Conservation (phyloP, 2,797 vertebrate genomes). For the Chrosomus eos region DNA sequence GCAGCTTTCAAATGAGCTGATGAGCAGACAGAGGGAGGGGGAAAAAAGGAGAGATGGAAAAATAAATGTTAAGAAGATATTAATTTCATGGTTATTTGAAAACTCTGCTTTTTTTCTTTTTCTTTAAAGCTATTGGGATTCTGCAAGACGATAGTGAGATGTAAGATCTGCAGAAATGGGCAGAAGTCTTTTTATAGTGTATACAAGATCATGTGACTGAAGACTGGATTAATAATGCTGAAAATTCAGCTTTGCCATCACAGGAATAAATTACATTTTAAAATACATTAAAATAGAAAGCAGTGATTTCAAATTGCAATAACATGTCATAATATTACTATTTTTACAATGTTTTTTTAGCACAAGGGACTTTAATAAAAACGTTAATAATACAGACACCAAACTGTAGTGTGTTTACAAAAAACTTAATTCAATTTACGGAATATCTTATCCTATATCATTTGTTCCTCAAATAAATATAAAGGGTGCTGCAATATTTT, state of each 20-base stretch:
- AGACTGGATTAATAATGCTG: too few relatives aligned
- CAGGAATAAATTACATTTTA: not conserved
- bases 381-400: not conserved
- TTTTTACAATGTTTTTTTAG: not conserved
- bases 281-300: not conserved
- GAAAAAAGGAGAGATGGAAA: constrained; percentile 13
- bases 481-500: too few relatives aligned
- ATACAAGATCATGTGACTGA: not conserved
- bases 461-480: not conserved
- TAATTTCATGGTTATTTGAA: constrained; percentile 48
- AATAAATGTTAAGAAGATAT: constrained; percentile 46
- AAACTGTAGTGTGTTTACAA: not conserved
- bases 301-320: not conserved
- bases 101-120: not conserved
- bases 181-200: constrained; percentile 5
- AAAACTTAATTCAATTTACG: not conserved
- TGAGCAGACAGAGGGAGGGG: constrained; percentile 36
- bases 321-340: not conserved
- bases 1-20: constrained; percentile 43
- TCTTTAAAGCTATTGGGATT: constrained; percentile 8
- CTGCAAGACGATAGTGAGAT: constrained; percentile 24
- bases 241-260: not conserved
- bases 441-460: not conserved
- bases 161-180: constrained; percentile 28
- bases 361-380: not conserved